Conservation (phyloP, 2,113 vertebrate genomes). For the Syngnathoides biaculeatus region DNA sequence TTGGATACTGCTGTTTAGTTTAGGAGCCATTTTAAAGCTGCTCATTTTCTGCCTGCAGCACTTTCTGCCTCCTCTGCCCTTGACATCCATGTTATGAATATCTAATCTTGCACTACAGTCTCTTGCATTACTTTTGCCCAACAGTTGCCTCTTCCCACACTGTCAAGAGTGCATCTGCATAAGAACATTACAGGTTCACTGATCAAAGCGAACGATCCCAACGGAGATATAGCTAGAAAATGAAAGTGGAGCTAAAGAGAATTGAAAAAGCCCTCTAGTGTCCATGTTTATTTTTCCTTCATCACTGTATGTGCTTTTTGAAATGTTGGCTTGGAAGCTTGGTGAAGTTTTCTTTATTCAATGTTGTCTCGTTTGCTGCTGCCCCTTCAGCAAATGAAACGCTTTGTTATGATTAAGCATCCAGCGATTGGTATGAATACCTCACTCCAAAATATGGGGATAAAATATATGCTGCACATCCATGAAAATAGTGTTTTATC, state of each 20-base stretch:
- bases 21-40: conserved; percentile 36
- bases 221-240: conserved; percentile 48
- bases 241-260: conserved; percentile 50
- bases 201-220: conserved; percentile 57
- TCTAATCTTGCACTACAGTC: conserved; percentile 58
- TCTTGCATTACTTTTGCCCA: conserved; percentile 54
- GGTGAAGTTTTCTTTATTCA: conserved; percentile 22
- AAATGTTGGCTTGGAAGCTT: conserved; percentile 20
- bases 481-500: not conserved
- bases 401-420: conserved; percentile 21
- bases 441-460: not conserved
- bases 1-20: conserved; percentile 47
- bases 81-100: conserved; percentile 65
- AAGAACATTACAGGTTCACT: conserved; percentile 60
- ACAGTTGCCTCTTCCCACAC: conserved; percentile 48
- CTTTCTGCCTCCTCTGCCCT: conserved; percentile 63
- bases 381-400: conserved; percentile 31
- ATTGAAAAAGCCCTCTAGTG: conserved; percentile 51
- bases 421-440: conserved; percentile 4
- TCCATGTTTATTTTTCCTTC: conserved; percentile 58
- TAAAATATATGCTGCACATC: not conserved
- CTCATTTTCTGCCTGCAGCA: conserved; percentile 58
- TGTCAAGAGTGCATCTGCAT: conserved; percentile 52
- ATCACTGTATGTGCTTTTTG: conserved; percentile 49
- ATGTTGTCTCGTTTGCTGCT: conserved; percentile 31